Evolutionary conservation across 1,140 invertebrate species (phyloP).

Genomic region (Pseudomyrmex flavicornis): DNA sequence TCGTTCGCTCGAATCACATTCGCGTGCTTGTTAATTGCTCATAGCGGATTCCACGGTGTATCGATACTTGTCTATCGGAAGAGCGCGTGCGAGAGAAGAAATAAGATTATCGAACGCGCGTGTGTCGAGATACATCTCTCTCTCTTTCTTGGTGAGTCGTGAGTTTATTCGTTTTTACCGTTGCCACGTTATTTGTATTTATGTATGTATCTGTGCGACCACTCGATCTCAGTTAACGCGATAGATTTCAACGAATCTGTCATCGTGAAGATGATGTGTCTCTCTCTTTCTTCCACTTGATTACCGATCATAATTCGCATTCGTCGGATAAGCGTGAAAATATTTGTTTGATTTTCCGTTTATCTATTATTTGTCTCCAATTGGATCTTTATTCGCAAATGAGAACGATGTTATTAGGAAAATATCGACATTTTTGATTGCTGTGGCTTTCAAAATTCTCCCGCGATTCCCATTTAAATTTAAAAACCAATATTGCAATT

Average conservation of each 20-base stretch:
- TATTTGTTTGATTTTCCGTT: not conserved
- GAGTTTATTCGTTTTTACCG: conserved; percentile 1
- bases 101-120: conserved; percentile 64
- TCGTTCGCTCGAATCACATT: not conserved
- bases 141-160: not conserved
- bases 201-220: not conserved
- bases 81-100: conserved; percentile 47
- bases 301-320: no score
- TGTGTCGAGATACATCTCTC: not conserved
- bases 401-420: no score
- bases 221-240: not conserved
- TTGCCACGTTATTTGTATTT: no score
- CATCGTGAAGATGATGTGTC: not conserved
- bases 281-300: not conserved
- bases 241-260: not conserved
- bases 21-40: not conserved
- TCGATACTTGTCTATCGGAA: not conserved
- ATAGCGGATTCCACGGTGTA: not conserved
- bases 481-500: no score
- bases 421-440: no score
- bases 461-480: no score
- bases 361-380: no score
- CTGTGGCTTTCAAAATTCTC: no score
- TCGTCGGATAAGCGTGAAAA: not conserved
- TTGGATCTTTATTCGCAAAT: no score